Conservation (phyloP, 2,113 vertebrate species). For the Tinamus guttatus region DNA sequence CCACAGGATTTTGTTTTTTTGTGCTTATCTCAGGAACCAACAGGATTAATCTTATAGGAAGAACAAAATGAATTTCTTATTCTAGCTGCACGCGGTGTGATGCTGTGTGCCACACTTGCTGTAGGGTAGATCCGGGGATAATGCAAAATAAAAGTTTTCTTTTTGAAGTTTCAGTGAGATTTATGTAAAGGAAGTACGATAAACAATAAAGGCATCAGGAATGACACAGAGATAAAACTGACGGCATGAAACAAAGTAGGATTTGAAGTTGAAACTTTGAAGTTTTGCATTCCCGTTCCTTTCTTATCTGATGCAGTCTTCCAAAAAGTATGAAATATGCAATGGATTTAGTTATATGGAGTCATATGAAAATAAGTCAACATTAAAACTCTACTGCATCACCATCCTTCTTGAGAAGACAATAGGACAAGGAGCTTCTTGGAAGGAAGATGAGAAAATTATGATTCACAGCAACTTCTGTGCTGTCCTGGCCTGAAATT, state of each 20-base stretch:
- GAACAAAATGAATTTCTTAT: neutral
- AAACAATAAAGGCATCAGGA: neutral
- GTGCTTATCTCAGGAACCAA: neutral
- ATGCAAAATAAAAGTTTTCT: neutral
- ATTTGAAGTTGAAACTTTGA: neutral
- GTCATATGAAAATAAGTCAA: neutral
- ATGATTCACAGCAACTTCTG: accelerated
- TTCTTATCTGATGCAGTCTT: neutral
- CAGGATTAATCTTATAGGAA: neutral
- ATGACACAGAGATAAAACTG: neutral
- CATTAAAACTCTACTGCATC: neutral
- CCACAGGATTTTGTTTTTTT: neutral
- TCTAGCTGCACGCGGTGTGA: neutral
- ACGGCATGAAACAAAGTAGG: neutral
- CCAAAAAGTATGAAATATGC: neutral
- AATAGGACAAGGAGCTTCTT: neutral
- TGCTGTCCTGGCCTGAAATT: neutral
- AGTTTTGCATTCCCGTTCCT: neutral
- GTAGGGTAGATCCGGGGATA: neutral
- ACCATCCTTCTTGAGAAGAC: neutral
- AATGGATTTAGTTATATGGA: neutral
- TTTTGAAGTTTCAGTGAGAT: neutral
- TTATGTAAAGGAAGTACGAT: neutral
- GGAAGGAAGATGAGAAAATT: neutral
- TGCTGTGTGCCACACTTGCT: neutral